A percentile compares a stretch with the other conserved stretches of the same genome.
Conservation (phyloP, 2,888 invertebrate species). For the Rhopalosiphum nymphaeae region DNA sequence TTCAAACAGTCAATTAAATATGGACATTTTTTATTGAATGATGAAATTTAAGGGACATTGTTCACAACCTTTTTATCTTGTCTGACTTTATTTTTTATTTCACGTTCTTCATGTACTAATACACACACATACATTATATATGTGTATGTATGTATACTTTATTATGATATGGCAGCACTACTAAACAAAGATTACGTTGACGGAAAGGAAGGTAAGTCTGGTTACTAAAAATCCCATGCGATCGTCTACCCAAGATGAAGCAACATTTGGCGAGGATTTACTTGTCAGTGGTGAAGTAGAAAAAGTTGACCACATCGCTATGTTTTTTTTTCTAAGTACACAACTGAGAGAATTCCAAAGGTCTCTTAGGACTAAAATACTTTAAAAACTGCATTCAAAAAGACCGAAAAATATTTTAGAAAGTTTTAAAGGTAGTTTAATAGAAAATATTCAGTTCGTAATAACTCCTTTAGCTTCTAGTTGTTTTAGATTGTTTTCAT, state of each 20-base stretch:
- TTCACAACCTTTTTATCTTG: not conserved
- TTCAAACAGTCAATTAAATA: not conserved
- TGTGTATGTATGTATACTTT: not conserved
- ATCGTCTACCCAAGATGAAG: not conserved
- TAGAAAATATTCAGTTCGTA: not conserved
- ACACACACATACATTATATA: not conserved
- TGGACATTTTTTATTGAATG: not conserved
- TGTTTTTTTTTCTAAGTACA: not conserved
- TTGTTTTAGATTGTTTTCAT: not conserved
- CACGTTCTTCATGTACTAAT: not conserved
- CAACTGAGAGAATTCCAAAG: conserved; percentile 12
- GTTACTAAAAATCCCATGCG: conserved; percentile 29
- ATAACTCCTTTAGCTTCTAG: no score
- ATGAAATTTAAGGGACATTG: not conserved
- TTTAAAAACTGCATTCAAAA: conserved; percentile 6
- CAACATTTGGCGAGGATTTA: conserved; percentile 53
- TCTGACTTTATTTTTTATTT: not conserved
- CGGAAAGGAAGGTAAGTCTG: not conserved
- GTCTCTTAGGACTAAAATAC: conserved; percentile 1
- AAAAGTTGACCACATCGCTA: conserved; percentile 24
- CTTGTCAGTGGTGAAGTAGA: conserved; percentile 53
- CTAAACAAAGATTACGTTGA: conserved; percentile 41
- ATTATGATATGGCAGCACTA: not conserved
- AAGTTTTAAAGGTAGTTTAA: conserved; percentile 2
- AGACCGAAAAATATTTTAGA: not conserved